Evolutionary conservation across 2,797 vertebrate species (phyloP), one percentile per base, ranked within the genome.

Genomic region (Darevskia nairensis): DNA sequence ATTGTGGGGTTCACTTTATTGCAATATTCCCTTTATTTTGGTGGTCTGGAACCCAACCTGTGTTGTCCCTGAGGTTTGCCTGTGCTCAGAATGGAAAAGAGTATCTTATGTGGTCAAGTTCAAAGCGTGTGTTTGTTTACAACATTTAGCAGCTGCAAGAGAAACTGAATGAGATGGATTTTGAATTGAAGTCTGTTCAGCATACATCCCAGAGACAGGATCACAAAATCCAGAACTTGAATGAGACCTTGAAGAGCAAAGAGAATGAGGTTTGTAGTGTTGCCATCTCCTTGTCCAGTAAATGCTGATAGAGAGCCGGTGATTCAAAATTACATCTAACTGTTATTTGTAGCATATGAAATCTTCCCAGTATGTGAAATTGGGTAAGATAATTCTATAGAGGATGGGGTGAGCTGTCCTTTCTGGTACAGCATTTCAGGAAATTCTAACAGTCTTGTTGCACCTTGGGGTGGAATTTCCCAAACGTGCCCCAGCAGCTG

Each of bases 201-300:
- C 97, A 98, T 86, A 96, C 96, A n/a, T 97, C 97, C 0, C 97
- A 97, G 93, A 96, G 93, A 71, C 98, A 98, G 94, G 98, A 98
- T 90, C 89, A 92, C 89, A 97, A 94, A 72, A 95, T 98, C 94
- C 98, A 98, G 94, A 97, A 94, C 92, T 95, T 99, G 92, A 97
- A 90, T 0, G 98, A 98, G 71, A 95, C 95, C 1, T 91, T 98
- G 35, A 96, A 95, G 92, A 97, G 97, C 95, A 98, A 97, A 93
- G 98, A 98, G 59, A 96, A 80, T 21, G 98, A 99, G 98, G 98
- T 99, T 96, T 80, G 84, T 86, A 41, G 61, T 35, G 23, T 27
- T 29, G 39, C 1, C 74, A 29, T 13, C 84, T 35, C 2, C 50
- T 25, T 0, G 39, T 72, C 23, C 27, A 74, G 19, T 15, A 55